Conservation (phyloP, 2,797 vertebrate genomes). For the Sebastolobus alascanus region DNA sequence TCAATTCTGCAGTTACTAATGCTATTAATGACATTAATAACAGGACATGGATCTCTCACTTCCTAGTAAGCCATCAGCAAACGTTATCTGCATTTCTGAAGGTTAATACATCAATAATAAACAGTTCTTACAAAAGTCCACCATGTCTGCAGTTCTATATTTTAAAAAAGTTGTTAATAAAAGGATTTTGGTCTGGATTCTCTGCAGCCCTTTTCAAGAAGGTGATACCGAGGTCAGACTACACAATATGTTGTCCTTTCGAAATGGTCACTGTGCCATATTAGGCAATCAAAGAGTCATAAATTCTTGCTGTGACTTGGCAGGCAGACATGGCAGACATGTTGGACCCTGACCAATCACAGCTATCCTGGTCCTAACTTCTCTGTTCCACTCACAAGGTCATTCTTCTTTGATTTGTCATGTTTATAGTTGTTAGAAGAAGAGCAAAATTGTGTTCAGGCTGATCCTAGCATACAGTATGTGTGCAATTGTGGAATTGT, state of each 20-base stretch:
- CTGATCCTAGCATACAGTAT: not conserved
- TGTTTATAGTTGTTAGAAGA: not conserved
- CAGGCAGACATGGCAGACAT: not conserved
- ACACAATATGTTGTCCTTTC: not conserved
- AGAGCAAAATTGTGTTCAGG: not conserved
- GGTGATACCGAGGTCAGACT: not conserved
- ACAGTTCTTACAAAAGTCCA: not conserved
- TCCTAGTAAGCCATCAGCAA: not conserved
- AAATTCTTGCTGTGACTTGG: not conserved
- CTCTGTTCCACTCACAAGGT: not conserved
- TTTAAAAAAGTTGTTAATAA: not conserved
- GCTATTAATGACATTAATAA: not conserved
- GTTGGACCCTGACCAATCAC: constrained; percentile 2
- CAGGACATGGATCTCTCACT: not conserved
- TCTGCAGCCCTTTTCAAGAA: not conserved
- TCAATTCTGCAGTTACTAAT: constrained; percentile 1
- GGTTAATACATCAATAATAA: constrained; percentile 8
- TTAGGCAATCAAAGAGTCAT: not conserved
- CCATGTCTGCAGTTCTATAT: not conserved
- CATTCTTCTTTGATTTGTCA: not conserved
- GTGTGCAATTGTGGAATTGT: not conserved
- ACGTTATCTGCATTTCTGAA: constrained; percentile 13
- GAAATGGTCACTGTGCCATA: not conserved
- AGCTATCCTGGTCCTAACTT: not conserved
- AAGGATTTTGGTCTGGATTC: not conserved